Evolutionary conservation across 2,113 vertebrate genomes (phyloP).

Genomic region (Penelope pileata): DNA sequence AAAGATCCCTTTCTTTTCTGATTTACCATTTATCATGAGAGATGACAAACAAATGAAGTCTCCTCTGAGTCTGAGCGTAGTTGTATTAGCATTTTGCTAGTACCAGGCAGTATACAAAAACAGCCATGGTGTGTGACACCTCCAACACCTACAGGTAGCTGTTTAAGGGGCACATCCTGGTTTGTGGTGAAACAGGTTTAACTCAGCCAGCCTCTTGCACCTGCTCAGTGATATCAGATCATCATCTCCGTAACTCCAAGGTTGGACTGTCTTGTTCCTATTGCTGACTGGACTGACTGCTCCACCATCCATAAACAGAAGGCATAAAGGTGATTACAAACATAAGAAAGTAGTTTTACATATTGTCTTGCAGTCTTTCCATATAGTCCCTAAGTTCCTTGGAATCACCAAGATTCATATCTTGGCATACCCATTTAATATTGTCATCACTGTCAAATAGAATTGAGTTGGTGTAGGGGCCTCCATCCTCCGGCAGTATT

Average conservation of each 20-base stretch:
- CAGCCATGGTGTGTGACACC: not conserved
- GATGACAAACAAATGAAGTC: constrained; percentile 36
- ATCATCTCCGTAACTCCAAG: constrained; percentile 40
- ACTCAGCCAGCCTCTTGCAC: constrained; percentile 47
- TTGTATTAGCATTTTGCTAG: constrained; percentile 33
- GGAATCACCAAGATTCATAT: constrained; percentile 91
- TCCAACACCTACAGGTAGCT: constrained; percentile 51
- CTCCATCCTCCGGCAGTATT: constrained; percentile 89
- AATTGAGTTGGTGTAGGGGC: constrained; percentile 90
- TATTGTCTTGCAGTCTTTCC: constrained; percentile 97
- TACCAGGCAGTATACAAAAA: constrained; percentile 43
- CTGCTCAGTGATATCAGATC: constrained; percentile 15
- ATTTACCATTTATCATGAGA: constrained; percentile 26
- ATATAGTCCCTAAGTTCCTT: constrained; percentile 94
- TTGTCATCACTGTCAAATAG: constrained; percentile 91
- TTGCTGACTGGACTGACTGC: constrained; percentile 76
- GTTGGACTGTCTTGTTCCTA: constrained; percentile 60
- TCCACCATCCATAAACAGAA: constrained; percentile 80
- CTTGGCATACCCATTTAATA: constrained; percentile 98
- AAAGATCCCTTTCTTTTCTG: constrained; percentile 46
- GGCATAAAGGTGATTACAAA: constrained; percentile 88
- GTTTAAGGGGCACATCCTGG: constrained; percentile 48
- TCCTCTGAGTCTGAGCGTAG: constrained; percentile 60
- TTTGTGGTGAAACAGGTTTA: constrained; percentile 17
- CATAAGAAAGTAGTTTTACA: constrained; percentile 84